Percentiles rank a stretch among this genome's conserved stretches.
These are phyloP conservation scores for Trididemnum miniatum DNA, from an alignment of 23 tunicate species.

Conservation along the genomic window DNA sequence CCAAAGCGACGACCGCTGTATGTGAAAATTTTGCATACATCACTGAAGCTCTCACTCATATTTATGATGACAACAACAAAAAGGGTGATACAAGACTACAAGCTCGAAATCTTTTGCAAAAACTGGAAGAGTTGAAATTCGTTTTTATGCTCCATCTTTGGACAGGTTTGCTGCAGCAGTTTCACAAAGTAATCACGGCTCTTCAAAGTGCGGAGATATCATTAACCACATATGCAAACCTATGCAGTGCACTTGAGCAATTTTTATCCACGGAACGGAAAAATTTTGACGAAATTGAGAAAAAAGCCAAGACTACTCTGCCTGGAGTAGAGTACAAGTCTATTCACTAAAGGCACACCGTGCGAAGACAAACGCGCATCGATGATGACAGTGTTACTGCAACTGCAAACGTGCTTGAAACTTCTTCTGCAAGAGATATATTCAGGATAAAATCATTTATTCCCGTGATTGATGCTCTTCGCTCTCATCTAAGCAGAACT, in stretches of 20 bases:
- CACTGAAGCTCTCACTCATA: constrained; percentile 35
- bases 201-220: constrained; percentile 21
- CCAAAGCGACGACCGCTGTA: constrained; percentile 32
- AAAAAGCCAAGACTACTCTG: too few relatives aligned
- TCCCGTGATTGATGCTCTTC: too few relatives aligned
- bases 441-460: too few relatives aligned
- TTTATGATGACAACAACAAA: constrained; percentile 7
- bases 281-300: too few relatives aligned
- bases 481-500: too few relatives aligned
- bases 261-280: neutral
- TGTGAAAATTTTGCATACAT: constrained; percentile 20
- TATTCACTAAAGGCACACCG: too few relatives aligned
- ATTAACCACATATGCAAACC: constrained; percentile 16
- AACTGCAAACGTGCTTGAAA: too few relatives aligned
- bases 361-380: too few relatives aligned
- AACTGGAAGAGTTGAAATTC: constrained; percentile 23
- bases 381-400: too few relatives aligned
- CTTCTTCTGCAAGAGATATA: too few relatives aligned
- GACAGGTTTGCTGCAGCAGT: constrained; percentile 16
- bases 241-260: constrained; percentile 9
- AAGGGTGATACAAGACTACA: constrained; percentile 32
- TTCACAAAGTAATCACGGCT: constrained; percentile 29
- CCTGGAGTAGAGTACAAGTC: too few relatives aligned
- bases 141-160: constrained; percentile 30
- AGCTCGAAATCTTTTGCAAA: constrained; percentile 32